These are phyloP conservation scores for Polydrusus pterygomalis DNA, from an alignment of 2,888 invertebrate genomes.

Conservation along the genomic window DNA sequence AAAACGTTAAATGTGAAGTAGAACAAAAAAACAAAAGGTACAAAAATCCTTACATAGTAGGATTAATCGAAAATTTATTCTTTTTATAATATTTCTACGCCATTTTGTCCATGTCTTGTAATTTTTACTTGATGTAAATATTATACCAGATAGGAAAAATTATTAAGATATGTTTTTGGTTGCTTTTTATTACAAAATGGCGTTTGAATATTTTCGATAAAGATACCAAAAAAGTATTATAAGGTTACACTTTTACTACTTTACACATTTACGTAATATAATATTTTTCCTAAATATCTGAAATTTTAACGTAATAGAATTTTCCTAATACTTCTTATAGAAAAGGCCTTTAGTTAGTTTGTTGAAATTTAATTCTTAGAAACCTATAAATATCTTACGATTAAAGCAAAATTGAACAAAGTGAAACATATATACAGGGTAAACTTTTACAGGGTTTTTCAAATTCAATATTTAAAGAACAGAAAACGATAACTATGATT, in stretches of 20 bases:
- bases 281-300: slow-evolving; percentile 49
- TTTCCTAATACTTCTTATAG: slow-evolving; percentile 40
- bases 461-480: not conserved
- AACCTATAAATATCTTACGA: slow-evolving; percentile 32
- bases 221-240: slow-evolving; percentile 10
- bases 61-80: slow-evolving; percentile 11
- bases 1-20: slow-evolving; percentile 32
- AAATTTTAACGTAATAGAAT: slow-evolving; percentile 52
- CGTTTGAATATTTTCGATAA: not conserved
- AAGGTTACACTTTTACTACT: slow-evolving; percentile 32
- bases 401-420: slow-evolving; percentile 38
- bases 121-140: no score
- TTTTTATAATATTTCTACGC: not conserved
- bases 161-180: no score
- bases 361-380: slow-evolving; percentile 41
- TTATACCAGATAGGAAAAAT: no score
- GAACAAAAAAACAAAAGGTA: slow-evolving; percentile 21
- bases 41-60: slow-evolving; percentile 48
- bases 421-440: slow-evolving; percentile 32
- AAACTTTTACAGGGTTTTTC: slow-evolving; percentile 11
- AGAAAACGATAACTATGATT: no score
- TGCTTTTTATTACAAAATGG: not conserved
- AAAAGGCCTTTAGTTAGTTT: slow-evolving; percentile 51
- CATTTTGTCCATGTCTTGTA: not conserved
- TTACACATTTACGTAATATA: slow-evolving; percentile 34